Conservation (phyloP, 2,888 invertebrate species). For the Theretra japonica region DNA sequence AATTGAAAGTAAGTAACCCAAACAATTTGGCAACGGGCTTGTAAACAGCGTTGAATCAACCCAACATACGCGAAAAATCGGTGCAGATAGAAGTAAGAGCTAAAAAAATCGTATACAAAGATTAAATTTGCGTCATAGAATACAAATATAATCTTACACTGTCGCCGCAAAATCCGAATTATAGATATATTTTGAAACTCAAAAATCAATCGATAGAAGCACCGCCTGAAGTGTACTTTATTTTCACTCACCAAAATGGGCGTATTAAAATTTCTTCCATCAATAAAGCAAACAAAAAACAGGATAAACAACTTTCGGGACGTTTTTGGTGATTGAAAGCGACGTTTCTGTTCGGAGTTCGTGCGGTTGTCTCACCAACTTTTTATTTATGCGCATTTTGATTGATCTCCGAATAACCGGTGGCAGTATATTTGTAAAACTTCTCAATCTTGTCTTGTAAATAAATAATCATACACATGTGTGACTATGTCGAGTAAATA, state of each 20-base stretch:
- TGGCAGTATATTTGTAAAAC: slow-evolving; percentile 48
- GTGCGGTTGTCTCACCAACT: slow-evolving; percentile 59
- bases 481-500: no score
- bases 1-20: no score
- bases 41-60: no score
- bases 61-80: no score
- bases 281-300: slow-evolving; percentile 54
- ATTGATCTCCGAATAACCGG: slow-evolving; percentile 45
- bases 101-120: not conserved
- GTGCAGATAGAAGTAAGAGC: not conserved
- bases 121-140: not conserved
- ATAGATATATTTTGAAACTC: not conserved
- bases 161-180: not conserved
- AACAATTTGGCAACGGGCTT: no score
- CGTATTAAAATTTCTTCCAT: slow-evolving; percentile 33
- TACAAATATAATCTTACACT: not conserved
- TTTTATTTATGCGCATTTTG: slow-evolving; percentile 75
- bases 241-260: slow-evolving; percentile 7
- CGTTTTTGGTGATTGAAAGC: slow-evolving; percentile 58
- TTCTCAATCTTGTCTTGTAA: slow-evolving; percentile 50
- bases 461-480: slow-evolving; percentile 15
- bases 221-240: not conserved
- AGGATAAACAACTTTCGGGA: slow-evolving; percentile 51
- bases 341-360: slow-evolving; percentile 55
- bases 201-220: not conserved